Base-by-base conservation (phyloP, 1,140 invertebrate genomes). In the Eumaeus atala region DNA sequence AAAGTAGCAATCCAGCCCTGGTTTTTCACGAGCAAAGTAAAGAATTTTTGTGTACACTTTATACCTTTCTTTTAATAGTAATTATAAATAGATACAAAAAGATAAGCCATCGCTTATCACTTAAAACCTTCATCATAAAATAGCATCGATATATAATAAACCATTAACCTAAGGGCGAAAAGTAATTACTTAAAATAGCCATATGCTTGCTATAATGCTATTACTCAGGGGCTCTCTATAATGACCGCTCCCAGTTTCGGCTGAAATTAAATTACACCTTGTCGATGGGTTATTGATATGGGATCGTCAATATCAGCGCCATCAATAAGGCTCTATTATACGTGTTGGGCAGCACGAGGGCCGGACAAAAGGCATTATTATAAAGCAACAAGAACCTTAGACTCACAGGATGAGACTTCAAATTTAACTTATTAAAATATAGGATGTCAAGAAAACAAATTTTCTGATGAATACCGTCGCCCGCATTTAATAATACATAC, bases 201-300 rank as follows among this genome's bases (percentile, higher is more conserved):
- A 44, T 44, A 44, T 44, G 40, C 17, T 16, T 9, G 12, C 16
- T 16, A 12, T 14, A 9, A 16, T 44, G 9, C 17, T 16, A 44
- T 54, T 60, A 65, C 60, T 51, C 66, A 70, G 9, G 48, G 28
- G 37, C 53, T 55, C 17, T 66, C 56, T 61, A 60, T 73, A 74
- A 77, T 79, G 74, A 82, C 76, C 79, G 72, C 76, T 66, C 76
- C 76, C 67, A 67, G 71, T 73, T 78, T 74, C 67, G 69, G 66
- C 64, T 72, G 61, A 83, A 85, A 82, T 82, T 85, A 80, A 84
- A 84, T 80, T 80, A 77, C 70, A 67, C 54, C 63, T 78, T 75
- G 76, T 73, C 67, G 72, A 78, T 80, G 67, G 82, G 73, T 81
- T 85, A 85, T 84, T 82, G 74, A 80, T 70, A 70, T 72, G 67